Percentiles rank a stretch among this genome's conserved stretches.
These are phyloP conservation scores for Chondrilla cf. caribensis DNA, from an alignment of 37 sponge, comb jelly and placozoan species.

Conservation along the genomic window DNA sequence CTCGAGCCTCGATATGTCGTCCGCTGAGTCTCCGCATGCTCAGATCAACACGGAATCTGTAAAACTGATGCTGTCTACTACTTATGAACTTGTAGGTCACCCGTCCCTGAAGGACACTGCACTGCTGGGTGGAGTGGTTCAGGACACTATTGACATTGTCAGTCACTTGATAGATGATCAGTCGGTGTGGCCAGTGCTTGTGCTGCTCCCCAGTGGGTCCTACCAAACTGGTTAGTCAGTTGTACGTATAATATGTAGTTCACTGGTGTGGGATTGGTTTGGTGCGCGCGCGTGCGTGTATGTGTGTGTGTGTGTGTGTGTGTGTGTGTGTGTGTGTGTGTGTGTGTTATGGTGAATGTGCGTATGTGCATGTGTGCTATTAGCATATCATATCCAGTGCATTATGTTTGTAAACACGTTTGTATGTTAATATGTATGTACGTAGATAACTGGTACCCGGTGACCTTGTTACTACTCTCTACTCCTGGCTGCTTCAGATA, in stretches of 20 bases:
- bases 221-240: conserved; percentile 12
- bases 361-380: too few relatives aligned
- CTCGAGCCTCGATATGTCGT: not conserved
- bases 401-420: too few relatives aligned
- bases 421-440: too few relatives aligned
- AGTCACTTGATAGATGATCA: not conserved
- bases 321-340: too few relatives aligned
- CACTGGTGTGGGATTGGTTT: too few relatives aligned
- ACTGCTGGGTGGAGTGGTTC: not conserved
- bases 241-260: too few relatives aligned
- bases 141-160: conserved; percentile 3
- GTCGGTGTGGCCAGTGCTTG: conserved; percentile 3
- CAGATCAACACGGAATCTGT: not conserved
- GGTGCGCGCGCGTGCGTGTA: too few relatives aligned
- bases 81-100: not conserved
- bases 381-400: too few relatives aligned
- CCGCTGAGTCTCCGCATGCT: not conserved
- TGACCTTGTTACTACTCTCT: too few relatives aligned
- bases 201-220: not conserved
- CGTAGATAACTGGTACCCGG: too few relatives aligned
- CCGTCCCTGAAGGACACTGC: not conserved
- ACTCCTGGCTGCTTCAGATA: not conserved
- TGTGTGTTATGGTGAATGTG: too few relatives aligned
- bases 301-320: too few relatives aligned
- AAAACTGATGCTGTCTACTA: conserved; percentile 11